These are phyloP conservation scores for Pangasius sanitwongsei DNA, from an alignment of 2,797 vertebrate species.

Conservation along the genomic window DNA sequence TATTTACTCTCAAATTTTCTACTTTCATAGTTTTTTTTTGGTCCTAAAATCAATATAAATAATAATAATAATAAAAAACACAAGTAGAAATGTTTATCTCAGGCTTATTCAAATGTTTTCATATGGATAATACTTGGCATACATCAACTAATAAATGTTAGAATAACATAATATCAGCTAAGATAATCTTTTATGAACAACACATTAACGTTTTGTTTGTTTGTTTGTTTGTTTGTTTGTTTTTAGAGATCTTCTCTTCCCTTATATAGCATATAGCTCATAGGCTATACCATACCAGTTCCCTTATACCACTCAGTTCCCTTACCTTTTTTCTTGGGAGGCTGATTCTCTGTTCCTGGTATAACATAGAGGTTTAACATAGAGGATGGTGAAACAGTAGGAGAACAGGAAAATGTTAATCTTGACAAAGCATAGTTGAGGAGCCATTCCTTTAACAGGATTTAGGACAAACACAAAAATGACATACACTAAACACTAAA, in stretches of 20 bases:
- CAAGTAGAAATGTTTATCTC: background rate
- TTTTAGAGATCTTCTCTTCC: background rate
- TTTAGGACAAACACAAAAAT: constrained; percentile 60
- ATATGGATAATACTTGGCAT: background rate
- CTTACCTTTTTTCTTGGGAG: constrained; percentile 74
- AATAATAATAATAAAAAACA: too few species aligned
- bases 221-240: background rate
- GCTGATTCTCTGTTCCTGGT: constrained; percentile 69
- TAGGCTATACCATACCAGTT: constrained; percentile 6
- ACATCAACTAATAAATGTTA: background rate
- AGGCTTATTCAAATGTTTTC: background rate
- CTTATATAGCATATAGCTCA: background rate
- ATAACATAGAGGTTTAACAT: constrained; percentile 66
- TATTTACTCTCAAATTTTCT: background rate
- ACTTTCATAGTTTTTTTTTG: background rate
- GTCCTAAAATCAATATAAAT: background rate
- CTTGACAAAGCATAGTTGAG: constrained; percentile 71
- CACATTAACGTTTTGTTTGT: background rate
- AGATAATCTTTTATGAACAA: background rate
- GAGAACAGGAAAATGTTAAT: constrained; percentile 74
- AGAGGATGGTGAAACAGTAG: constrained; percentile 63
- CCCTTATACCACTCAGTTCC: constrained; percentile 25
- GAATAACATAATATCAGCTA: background rate
- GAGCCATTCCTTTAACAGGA: constrained; percentile 69
- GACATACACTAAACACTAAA: constrained; percentile 11